A percentile compares a stretch with the other conserved stretches of the same genome.
Evolutionary conservation across 2,797 vertebrate species (phyloP).

Genomic region (Acanthornis magna): DNA sequence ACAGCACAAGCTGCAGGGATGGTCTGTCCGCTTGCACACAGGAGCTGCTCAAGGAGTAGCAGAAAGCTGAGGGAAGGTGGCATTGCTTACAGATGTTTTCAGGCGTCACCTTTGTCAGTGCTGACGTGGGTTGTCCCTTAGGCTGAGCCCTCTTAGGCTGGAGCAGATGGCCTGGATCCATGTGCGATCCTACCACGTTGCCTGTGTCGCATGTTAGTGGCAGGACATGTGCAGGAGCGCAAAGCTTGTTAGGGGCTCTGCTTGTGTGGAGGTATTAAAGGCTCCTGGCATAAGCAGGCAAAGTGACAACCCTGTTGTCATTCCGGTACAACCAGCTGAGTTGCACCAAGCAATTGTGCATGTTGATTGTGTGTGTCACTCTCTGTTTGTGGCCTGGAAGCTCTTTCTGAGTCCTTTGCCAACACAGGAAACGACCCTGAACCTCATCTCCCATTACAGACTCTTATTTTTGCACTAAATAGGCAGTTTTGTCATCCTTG

Average conservation of each 20-base stretch:
- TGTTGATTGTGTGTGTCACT: accelerated
- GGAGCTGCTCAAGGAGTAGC: accelerated
- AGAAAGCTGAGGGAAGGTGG: background rate
- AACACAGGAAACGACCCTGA: background rate
- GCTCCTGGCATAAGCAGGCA: background rate
- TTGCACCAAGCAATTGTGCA: accelerated
- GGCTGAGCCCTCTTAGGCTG: background rate
- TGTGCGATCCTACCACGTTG: background rate
- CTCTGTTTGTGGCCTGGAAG: background rate
- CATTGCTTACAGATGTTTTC: background rate
- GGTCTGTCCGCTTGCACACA: background rate
- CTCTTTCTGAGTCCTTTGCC: background rate
- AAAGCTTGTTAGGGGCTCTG: background rate
- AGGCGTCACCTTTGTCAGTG: accelerated
- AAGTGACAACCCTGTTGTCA: background rate
- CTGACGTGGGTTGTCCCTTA: background rate
- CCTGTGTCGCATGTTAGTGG: background rate
- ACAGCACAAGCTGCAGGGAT: background rate
- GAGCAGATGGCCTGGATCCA: slow-evolving; percentile 22
- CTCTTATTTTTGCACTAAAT: background rate
- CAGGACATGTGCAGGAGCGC: background rate
- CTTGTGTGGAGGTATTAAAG: background rate
- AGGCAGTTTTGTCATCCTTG: background rate
- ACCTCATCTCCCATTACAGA: background rate
- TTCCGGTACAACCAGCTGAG: background rate